Conservation (phyloP, 2,113 vertebrate genomes). For the Cricetomys ansorgei region DNA sequence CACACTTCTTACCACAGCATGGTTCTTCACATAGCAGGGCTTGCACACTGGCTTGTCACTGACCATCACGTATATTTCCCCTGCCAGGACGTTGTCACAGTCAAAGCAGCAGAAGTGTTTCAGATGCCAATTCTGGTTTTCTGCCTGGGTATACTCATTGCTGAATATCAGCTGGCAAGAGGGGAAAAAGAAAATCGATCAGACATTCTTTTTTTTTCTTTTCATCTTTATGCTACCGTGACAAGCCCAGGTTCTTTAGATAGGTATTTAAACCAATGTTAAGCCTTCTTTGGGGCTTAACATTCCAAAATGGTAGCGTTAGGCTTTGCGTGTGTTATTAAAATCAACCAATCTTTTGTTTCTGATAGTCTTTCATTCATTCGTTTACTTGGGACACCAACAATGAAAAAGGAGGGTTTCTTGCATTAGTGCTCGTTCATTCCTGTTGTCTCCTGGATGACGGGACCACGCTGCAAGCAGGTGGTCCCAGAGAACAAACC, state of each 20-base stretch:
- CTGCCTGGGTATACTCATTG: conserved; percentile 98
- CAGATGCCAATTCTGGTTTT: conserved; percentile 98
- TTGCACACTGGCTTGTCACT: conserved; percentile 95
- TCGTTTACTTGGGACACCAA: neutral
- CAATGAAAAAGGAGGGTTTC: neutral
- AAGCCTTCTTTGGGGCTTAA: neutral
- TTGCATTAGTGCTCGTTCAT: neutral
- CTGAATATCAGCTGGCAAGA: conserved; percentile 95
- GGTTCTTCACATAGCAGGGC: conserved; percentile 96
- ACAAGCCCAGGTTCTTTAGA: neutral
- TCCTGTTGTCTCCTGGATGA: neutral
- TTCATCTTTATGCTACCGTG: neutral
- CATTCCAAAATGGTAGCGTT: neutral
- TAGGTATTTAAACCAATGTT: neutral
- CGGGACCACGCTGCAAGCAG: fast-evolving
- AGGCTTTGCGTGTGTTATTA: conserved; percentile 12
- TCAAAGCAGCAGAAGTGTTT: conserved; percentile 99
- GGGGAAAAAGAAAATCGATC: conserved; percentile 21
- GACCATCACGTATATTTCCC: conserved; percentile 97
- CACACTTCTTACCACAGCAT: conserved; percentile 91
- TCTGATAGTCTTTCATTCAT: neutral
- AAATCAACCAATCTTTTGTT: conserved; percentile 13
- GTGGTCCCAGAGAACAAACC: conserved; percentile 84
- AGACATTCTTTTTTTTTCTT: neutral
- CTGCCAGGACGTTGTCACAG: conserved; percentile 96